These are phyloP conservation scores for Myathropa florea DNA, from an alignment of 2,888 invertebrate species.

Conservation along the genomic window DNA sequence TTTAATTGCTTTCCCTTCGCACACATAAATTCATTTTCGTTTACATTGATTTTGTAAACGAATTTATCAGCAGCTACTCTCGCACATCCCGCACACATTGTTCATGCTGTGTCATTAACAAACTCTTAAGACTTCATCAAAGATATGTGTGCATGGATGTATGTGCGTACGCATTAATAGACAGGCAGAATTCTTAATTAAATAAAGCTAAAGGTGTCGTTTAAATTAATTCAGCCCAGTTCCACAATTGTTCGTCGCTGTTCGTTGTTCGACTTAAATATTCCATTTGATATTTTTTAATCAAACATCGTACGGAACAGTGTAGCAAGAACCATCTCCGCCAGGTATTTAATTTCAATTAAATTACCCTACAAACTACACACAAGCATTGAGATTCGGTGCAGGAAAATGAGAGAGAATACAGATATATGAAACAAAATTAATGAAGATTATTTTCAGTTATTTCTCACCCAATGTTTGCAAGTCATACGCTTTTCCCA, in stretches of 20 bases:
- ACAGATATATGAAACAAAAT: slow-evolving; percentile 18
- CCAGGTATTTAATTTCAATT: slow-evolving; percentile 51
- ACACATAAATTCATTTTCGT: slow-evolving; percentile 14
- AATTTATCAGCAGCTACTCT: not conserved
- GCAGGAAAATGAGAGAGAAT: not conserved
- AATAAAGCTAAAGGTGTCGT: slow-evolving; percentile 45
- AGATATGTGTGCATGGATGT: not conserved
- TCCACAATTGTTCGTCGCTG: not conserved
- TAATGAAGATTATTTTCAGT: slow-evolving; percentile 62
- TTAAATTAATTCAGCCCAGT: slow-evolving; percentile 41
- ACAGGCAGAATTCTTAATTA: slow-evolving; percentile 45
- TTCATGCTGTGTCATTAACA: not conserved
- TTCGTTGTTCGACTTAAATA: slow-evolving; percentile 22
- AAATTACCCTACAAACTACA: slow-evolving; percentile 46
- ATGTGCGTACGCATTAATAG: not conserved
- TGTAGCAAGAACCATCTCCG: not conserved
- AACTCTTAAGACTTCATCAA: slow-evolving; percentile 12
- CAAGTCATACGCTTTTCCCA: slow-evolving; percentile 9
- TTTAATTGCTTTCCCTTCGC: slow-evolving; percentile 53
- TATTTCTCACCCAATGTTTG: slow-evolving; percentile 42
- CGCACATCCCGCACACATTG: not conserved
- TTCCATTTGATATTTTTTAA: slow-evolving; percentile 47
- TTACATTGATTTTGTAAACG: slow-evolving; percentile 38
- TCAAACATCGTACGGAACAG: slow-evolving; percentile 38
- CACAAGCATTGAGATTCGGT: not conserved